Evolutionary conservation across 2,797 vertebrate genomes (phyloP).

Genomic region (Adrianichthys oophorus): DNA sequence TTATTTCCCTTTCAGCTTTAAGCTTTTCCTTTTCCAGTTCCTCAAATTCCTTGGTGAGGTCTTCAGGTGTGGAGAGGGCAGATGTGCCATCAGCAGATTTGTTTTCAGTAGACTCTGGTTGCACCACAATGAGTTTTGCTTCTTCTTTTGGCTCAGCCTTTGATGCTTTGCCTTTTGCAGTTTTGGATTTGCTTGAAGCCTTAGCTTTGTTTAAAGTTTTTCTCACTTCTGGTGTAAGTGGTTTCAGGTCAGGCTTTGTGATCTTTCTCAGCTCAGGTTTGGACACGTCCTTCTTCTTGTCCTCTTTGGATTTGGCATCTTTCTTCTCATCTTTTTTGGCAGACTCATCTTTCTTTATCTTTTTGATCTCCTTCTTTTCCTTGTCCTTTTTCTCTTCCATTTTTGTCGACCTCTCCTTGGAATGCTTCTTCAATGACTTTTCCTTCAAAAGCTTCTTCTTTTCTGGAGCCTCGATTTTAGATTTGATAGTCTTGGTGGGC

Average conservation of each 20-base stretch:
- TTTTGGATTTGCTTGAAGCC: constrained; percentile 85
- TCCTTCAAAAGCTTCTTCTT: constrained; percentile 93
- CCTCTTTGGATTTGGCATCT: constrained; percentile 85
- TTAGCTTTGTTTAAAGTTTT: constrained; percentile 96
- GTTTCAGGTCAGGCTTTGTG: constrained; percentile 91
- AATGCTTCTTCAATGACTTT: constrained; percentile 89
- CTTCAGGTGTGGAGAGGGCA: constrained; percentile 85
- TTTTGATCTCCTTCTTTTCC: constrained; percentile 95
- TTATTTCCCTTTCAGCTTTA: constrained; percentile 36
- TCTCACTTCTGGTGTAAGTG: constrained; percentile 95
- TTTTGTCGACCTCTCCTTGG: constrained; percentile 91
- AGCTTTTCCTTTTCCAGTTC: constrained; percentile 77
- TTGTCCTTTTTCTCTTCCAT: constrained; percentile 97
- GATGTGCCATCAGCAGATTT: constrained; percentile 69
- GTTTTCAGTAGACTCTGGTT: constrained; percentile 53
- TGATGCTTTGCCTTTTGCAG: constrained; percentile 77
- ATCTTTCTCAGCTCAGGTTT: constrained; percentile 90
- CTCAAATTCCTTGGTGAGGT: constrained; percentile 91
- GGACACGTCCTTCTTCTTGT: constrained; percentile 86
- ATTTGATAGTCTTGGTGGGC: constrained; percentile 80
- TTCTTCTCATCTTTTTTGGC: constrained; percentile 93
- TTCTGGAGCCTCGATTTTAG: constrained; percentile 86
- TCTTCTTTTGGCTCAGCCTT: constrained; percentile 61
- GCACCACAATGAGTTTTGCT: constrained; percentile 36
- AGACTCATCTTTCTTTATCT: constrained; percentile 90